Conservation (phyloP, 2,888 invertebrate species). For the Nomada goodeniana region DNA sequence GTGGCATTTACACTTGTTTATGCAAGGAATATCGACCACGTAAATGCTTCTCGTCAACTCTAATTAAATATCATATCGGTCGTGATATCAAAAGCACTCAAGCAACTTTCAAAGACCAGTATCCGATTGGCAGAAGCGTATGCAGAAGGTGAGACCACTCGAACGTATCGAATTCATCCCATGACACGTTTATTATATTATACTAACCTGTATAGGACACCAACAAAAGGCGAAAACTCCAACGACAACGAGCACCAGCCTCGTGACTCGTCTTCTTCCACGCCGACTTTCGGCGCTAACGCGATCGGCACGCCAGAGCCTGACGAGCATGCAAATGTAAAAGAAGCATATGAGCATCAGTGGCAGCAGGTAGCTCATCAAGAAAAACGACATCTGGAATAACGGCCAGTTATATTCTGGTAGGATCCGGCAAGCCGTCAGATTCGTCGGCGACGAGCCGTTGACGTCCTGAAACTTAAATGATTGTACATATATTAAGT, state of each 20-base stretch:
- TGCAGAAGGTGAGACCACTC: too few relatives aligned
- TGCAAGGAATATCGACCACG: too few relatives aligned
- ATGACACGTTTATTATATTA: background rate
- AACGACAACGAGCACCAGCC: slow-evolving; percentile 96
- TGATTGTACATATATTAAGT: slow-evolving; percentile 66
- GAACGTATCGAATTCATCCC: too few relatives aligned
- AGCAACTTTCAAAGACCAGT: too few relatives aligned
- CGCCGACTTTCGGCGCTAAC: slow-evolving; percentile 92
- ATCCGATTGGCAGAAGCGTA: too few relatives aligned
- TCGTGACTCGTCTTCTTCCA: slow-evolving; percentile 94
- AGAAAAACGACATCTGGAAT: slow-evolving; percentile 93
- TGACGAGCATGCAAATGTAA: slow-evolving; percentile 95
- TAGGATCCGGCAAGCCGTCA: slow-evolving; percentile 79
- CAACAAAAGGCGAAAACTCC: slow-evolving; percentile 97
- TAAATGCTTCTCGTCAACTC: too few relatives aligned
- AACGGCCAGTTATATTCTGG: slow-evolving; percentile 84
- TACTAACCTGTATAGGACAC: slow-evolving; percentile 94
- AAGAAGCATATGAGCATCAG: slow-evolving; percentile 93
- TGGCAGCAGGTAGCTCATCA: slow-evolving; percentile 95
- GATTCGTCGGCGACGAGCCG: slow-evolving; percentile 63
- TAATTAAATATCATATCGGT: too few relatives aligned
- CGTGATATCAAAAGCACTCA: too few relatives aligned
- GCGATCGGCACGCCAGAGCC: slow-evolving; percentile 94
- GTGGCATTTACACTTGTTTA: too few relatives aligned
- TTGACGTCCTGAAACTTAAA: slow-evolving; percentile 74